These are phyloP conservation scores for Ornithoptera priamus DNA, from an alignment of 2,888 invertebrate genomes.

Conservation along the genomic window DNA sequence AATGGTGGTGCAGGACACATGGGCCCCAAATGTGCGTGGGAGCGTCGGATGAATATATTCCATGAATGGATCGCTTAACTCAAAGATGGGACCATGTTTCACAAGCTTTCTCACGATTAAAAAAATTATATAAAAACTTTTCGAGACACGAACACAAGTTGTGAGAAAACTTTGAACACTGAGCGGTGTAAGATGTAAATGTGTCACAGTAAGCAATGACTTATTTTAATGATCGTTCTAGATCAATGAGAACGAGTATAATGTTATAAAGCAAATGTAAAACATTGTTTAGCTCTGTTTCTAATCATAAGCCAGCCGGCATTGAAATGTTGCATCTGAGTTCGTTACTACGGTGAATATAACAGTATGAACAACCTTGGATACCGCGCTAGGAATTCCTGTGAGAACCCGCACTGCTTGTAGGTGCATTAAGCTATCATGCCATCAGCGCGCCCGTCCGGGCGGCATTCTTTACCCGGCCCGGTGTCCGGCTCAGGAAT, in stretches of 20 bases:
- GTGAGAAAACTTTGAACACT: neutral
- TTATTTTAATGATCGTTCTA: neutral
- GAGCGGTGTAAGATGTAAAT: neutral
- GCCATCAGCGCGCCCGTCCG: constrained; percentile 61
- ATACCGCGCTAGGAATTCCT: constrained; percentile 56
- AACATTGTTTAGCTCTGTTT: constrained; percentile 1
- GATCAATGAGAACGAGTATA: neutral
- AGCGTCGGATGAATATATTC: constrained; percentile 45
- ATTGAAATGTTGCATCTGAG: constrained; percentile 18
- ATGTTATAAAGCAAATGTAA: constrained; percentile 1
- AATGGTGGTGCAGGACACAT: constrained; percentile 44
- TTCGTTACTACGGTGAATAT: constrained; percentile 19
- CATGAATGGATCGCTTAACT: constrained; percentile 64
- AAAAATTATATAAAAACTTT: constrained; percentile 56
- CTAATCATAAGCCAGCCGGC: constrained; percentile 10
- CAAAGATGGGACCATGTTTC: constrained; percentile 53
- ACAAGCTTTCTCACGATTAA: constrained; percentile 67
- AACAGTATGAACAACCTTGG: constrained; percentile 48
- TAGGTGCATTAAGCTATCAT: constrained; percentile 70
- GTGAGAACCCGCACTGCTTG: constrained; percentile 43
- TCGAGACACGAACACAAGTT: constrained; percentile 41
- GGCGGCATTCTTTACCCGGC: constrained; percentile 69
- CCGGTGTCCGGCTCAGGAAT: constrained; percentile 71
- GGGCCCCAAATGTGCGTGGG: constrained; percentile 71
- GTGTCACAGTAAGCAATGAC: neutral